Evolutionary conservation across 1,140 invertebrate species (phyloP), one percentile per base, ranked within the genome.

Genomic region (Stratiolaelaps scimitus): DNA sequence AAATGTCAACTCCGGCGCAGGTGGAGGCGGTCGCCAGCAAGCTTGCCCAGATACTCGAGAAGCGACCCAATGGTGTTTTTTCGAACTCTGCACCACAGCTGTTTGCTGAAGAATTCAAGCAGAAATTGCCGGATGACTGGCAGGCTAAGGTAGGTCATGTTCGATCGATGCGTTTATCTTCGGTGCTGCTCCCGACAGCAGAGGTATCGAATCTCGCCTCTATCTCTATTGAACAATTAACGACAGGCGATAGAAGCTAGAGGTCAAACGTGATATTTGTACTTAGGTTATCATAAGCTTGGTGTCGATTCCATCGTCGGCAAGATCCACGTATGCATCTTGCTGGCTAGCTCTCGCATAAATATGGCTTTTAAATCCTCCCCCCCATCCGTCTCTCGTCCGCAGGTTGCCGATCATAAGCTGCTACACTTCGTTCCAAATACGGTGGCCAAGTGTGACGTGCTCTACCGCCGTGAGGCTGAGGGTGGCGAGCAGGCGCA

Each of bases 31-130:
- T 60, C 23, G 53, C 20, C 17, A 23, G 2, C 15, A 60, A 60
- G 53, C 20, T 60, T 15, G 53, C 34, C 20, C 53, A 60, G 20
- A 60, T 60, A 34, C 53, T 60, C 53, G 53, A 60, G 53, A 60
- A 60, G 23, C 53, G 53, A 26, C 53, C 53, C 15, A 60, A 60
- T 23, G 53, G 53, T 2, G 20, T 60, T 10, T 60, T 60, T 10
- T 60, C 26, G 4, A 60, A 60, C 26, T 60, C 53, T 15, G 53
- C 26, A 34, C 53, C 53, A 26, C 53, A 60, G 34, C 26, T 60
- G 1, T 60, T 60, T 23, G 53, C 53, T 10, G 53, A 60, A 26
- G 53, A 60, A 15, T 60, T 60, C 53, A 60, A 60, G 10, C 26
- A 60, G 23, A 60, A 60, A 23, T 23, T 60, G 26, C 53, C 53